These are phyloP conservation scores for Sinocyclocheilus maitianheensis DNA, from an alignment of 2,113 vertebrate species.

Conservation along the genomic window DNA sequence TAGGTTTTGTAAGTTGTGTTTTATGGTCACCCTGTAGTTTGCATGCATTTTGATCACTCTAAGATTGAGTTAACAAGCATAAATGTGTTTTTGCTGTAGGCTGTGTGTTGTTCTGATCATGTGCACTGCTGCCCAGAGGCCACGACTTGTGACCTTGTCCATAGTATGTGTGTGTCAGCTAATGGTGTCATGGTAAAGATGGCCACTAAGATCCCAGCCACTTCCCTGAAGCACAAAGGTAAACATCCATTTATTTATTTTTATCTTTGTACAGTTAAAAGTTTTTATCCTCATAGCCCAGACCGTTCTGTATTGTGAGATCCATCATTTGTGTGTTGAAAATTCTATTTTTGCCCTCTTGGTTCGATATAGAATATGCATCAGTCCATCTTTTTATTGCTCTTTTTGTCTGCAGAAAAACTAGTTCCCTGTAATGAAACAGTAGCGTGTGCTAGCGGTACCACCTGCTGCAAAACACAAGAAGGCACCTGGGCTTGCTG, in stretches of 20 bases:
- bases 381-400: not conserved
- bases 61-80: not conserved
- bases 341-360: not conserved
- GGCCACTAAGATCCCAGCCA: constrained; percentile 45
- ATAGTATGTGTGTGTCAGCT: constrained; percentile 57
- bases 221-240: constrained; percentile 49
- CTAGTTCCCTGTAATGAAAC: constrained; percentile 69
- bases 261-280: not conserved
- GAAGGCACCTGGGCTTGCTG: constrained; percentile 75
- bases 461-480: constrained; percentile 78
- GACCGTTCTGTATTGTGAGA: not conserved
- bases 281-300: too few relatives aligned
- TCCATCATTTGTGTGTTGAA: not conserved
- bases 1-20: not conserved
- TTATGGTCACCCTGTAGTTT: not conserved
- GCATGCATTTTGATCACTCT: not conserved
- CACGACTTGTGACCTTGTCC: constrained; percentile 65
- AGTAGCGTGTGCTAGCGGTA: constrained; percentile 72
- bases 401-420: not conserved
- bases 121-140: constrained; percentile 75
- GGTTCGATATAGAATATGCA: too few relatives aligned
- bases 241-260: not conserved
- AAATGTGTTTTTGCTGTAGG: constrained; percentile 59
- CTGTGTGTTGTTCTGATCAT: constrained; percentile 75
- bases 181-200: not conserved